Base-by-base conservation (phyloP, 2,888 invertebrate genomes). In the Eupeodes latifasciatus region DNA sequence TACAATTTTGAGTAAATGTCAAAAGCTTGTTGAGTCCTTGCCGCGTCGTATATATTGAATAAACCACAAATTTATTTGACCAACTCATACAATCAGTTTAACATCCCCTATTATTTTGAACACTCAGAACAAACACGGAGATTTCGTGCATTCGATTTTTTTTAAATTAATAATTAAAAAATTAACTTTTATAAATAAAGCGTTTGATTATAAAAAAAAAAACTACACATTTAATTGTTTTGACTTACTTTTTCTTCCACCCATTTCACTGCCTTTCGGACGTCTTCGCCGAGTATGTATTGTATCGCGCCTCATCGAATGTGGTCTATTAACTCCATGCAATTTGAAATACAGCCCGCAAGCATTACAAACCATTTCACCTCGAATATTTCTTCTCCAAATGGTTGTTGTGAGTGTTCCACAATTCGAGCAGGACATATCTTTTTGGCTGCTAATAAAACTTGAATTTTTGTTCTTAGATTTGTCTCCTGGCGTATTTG, bases 321-420 rank as follows among this genome's bases (percentile, higher is more conserved):
- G 96, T 36, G 99, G 99, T 85, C 99, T 95, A 94, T 98, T 97
- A 76, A 98, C 96, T 89, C 98, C 98, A 94, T 99, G 99, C 90
- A 99, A 95, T 94, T 99, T 99, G 94, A 96, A 99, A 94, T 99
- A 99, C 53, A 99, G 95, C 0, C 99, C 99, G 93, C 99, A 99
- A 57, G 99, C 99, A 94, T 99, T 99, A 94, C 99, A 99, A 84
- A 99, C 99, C 95, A 99, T 99, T 95, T 99, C 99, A 3, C 99
- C 99, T 92, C 97, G 96, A 92, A 98, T 96, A 94, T 99, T 99
- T 91, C 99, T 95, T 91, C 99, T 95, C 99, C 99, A 99, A 89
- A 99, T 97, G 0, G 99, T 99, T 82, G 99, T 99, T 55, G 98
- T 98, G 93, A 97, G 96, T n/a, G 99, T 99, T 90, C 98, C 97